Conservation (phyloP, 2,888 invertebrate species). For the Drosophila subquinaria region DNA sequence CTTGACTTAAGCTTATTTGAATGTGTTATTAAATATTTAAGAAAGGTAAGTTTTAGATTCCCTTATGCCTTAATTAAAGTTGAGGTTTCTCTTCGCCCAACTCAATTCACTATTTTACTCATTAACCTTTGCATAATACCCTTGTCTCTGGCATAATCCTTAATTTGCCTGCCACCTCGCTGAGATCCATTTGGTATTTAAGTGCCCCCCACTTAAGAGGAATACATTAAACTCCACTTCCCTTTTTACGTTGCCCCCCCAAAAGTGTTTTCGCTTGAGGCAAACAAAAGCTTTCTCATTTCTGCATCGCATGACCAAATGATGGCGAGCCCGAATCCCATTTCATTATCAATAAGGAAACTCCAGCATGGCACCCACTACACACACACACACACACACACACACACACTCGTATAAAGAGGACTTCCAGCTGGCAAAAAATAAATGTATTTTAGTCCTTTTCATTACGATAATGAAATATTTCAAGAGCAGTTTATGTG, state of each 20-base stretch:
- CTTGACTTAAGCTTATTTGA: neutral
- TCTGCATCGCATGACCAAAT: slow-evolving; percentile 50
- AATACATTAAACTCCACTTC: slow-evolving; percentile 10
- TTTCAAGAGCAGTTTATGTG: slow-evolving; percentile 80
- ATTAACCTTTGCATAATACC: slow-evolving; percentile 22
- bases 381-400: slow-evolving; percentile 13
- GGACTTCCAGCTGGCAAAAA: slow-evolving; percentile 56
- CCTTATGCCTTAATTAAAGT: neutral
- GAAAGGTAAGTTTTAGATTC: neutral
- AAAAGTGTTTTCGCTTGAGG: slow-evolving; percentile 36
- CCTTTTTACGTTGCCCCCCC: neutral
- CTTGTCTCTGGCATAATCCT: slow-evolving; percentile 25
- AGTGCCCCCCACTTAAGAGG: slow-evolving; percentile 11
- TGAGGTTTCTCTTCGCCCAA: neutral
- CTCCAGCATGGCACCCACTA: slow-evolving; percentile 17
- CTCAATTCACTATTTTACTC: slow-evolving; percentile 18
- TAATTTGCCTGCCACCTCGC: slow-evolving; percentile 43
- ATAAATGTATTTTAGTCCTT: slow-evolving; percentile 70
- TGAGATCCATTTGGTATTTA: slow-evolving; percentile 21
- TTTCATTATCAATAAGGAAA: slow-evolving; percentile 68
- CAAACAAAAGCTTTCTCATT: slow-evolving; percentile 35
- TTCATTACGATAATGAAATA: slow-evolving; percentile 80
- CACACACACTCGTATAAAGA: slow-evolving; percentile 11
- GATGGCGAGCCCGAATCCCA: slow-evolving; percentile 35
- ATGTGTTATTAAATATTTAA: neutral